Base-by-base conservation (phyloP, 2,888 invertebrate genomes). In the Prostheceraeus crozeri region DNA sequence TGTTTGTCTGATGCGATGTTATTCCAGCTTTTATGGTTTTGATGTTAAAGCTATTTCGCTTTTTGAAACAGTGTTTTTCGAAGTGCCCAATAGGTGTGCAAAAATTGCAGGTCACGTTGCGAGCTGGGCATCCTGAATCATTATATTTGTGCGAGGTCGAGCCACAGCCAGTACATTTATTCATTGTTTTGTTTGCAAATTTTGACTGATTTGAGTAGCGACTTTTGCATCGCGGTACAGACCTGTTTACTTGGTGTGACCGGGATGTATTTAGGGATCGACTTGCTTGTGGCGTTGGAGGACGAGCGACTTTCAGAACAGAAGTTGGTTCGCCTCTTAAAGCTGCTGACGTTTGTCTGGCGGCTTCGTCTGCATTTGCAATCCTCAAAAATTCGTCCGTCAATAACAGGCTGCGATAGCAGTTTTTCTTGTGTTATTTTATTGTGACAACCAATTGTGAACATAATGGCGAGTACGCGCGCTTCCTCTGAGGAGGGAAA, bases 131-230 rank as follows among this genome's bases (percentile, higher is more conserved):
- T 4, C 4, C 4, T 6, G 40, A 4, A 14, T 40, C 6, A 6
- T 40, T 40, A n/a, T 40, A 40, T 4, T 6, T 21, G n/a, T 40
- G 40, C 4, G 4, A 4, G n/a, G 4, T 40, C 40, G 14, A 16
- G n/a, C 40, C 40, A n/a, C 40, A 40, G 4, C 40, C 40, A 4
- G 40, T 21, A 40, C 40, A 40, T 40, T n/a, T n/a, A n/a, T n/a
- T n/a, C n/a, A n/a, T n/a, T n/a, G 40, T 6, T n/a, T 40, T 40
- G 8, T 14, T 19, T n/a, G 40, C 33, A n/a, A 33, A 33, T 8
- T n/a, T 8, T n/a, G 33, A 33, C 8, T 8, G 33, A 33, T 33
- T 8, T n/a, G 33, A 33, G 10, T 8, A 33, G 10, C 33, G 33
- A 8, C n/a, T 8, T 33, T 8, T 8, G 33, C 33, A n/a, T n/a